phyloP scores from a whole-genome alignment of 2,797 vertebrate species.

The Manis crassicaudata region DNA sequence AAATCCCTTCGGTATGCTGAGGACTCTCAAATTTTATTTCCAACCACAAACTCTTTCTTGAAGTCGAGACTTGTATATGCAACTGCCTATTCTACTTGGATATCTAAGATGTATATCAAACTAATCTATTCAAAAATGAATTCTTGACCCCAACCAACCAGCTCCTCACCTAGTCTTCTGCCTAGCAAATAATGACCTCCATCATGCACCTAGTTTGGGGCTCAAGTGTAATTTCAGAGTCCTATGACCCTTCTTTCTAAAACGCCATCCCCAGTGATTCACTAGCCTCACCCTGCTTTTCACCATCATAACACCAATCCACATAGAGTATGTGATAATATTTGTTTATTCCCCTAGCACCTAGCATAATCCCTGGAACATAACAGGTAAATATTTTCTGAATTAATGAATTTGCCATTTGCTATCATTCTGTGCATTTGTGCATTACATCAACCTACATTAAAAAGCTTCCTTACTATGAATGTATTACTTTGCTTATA shows the following conservation, averaged over 20 bases:
- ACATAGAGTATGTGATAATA: background rate
- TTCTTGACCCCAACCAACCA: background rate
- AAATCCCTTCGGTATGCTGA: constrained; percentile 38
- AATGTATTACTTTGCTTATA: background rate
- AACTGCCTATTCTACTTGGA: background rate
- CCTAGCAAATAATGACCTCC: background rate
- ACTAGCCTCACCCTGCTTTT: background rate
- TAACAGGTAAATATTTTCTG: constrained; percentile 16
- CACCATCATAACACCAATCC: background rate
- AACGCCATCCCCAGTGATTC: background rate
- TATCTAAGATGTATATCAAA: background rate
- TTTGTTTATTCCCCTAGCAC: background rate
- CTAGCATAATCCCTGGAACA: background rate
- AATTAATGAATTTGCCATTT: constrained; percentile 21
- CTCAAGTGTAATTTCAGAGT: background rate
- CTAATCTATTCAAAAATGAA: constrained; percentile 7
- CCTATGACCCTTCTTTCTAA: background rate
- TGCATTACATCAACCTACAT: constrained; percentile 29
- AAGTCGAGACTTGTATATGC: background rate
- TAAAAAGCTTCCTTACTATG: background rate
- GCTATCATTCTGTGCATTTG: background rate
- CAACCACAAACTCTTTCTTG: background rate
- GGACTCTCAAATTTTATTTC: constrained; percentile 3
- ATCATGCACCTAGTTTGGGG: background rate
- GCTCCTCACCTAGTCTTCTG: background rate